Evolutionary conservation across 2,797 vertebrate genomes (phyloP).

Genomic region (Muraenolepis orangiensis): DNA sequence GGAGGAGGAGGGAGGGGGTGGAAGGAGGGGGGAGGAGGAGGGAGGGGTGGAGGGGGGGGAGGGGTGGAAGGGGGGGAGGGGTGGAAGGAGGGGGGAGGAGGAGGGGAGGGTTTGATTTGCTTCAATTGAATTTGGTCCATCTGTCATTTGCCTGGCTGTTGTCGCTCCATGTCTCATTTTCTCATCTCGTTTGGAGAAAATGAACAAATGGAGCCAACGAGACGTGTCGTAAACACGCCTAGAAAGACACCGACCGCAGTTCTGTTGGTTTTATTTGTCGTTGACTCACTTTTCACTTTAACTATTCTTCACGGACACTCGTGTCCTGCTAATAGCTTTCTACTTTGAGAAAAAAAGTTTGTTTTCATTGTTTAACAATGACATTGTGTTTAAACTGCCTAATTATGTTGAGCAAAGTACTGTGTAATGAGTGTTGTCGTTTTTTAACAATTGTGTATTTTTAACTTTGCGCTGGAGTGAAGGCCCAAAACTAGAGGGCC

Average conservation of each 20-base stretch:
- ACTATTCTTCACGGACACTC: background rate
- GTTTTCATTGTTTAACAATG: background rate
- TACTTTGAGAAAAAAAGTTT: background rate
- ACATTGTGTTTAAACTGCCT: background rate
- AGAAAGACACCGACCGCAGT: background rate
- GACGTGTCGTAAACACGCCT: background rate
- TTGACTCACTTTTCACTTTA: background rate
- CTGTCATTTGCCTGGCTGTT: background rate
- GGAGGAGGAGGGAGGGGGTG: background rate
- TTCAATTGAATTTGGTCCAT: constrained; percentile 1
- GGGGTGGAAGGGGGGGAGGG: background rate
- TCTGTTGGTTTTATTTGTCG: background rate
- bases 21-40: background rate
- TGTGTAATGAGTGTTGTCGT: background rate
- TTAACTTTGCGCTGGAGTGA: too few relatives aligned
- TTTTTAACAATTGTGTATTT: too few relatives aligned
- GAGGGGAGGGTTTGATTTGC: background rate
- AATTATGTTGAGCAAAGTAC: background rate
- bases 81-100: background rate
- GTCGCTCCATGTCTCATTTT: background rate
- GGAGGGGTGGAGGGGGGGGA: background rate
- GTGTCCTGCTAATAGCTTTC: background rate
- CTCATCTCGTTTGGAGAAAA: background rate
- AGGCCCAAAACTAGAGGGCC: too few relatives aligned
- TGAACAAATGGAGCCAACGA: background rate